Evolutionary conservation across 1,140 invertebrate genomes (phyloP), one percentile per base, ranked within the genome.

Genomic region (Drosophila pandora): DNA sequence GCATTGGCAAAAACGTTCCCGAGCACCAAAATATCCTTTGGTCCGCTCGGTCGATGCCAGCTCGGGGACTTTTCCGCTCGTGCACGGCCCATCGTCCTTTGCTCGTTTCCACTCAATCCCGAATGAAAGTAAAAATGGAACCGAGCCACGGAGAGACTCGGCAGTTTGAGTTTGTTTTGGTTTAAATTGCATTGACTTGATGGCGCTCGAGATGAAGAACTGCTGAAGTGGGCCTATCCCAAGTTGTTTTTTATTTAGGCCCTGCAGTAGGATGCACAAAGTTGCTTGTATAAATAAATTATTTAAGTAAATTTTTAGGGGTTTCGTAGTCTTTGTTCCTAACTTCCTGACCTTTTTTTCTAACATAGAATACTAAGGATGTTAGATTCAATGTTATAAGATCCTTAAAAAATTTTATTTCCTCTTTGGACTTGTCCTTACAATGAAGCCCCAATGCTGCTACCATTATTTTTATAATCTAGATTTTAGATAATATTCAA

Each of bases 111-210:
- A 89, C 84, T 89, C 84, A 89, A 61, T 61, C 48, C 63, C 83
- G 83, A 88, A 88, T 89, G 79, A 89, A 89, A 89, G 84, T 85
- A 89, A 89, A 83, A 89, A 76, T 55, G 50, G 3, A 52, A 41
- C 53, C 63, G 50, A 45, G 50, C 45, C 34, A 6, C 13, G 49
- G 28, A 59, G 64, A 41, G 25, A 22, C 45, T 83, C 73, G 81
- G 74, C 64, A 47, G 63, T 72, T 84, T 84, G 83, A 90, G 85
- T 89, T 90, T 89, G 84, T 89, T 89, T 85, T 89, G 84, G 84
- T 89, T 89, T 78, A 84, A 89, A 84, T 84, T 89, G 85, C 84
- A 84, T 84, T 84, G 65, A 69, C 72, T 65, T 76, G 76, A 72
- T 67, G 67, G 76, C 64, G 73, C 65, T 79, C 67, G 56, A 68